A percentile compares a stretch with the other conserved stretches of the same genome.
phyloP scores from a whole-genome alignment of 2,888 invertebrate species.

The Choreutis nemorana region DNA sequence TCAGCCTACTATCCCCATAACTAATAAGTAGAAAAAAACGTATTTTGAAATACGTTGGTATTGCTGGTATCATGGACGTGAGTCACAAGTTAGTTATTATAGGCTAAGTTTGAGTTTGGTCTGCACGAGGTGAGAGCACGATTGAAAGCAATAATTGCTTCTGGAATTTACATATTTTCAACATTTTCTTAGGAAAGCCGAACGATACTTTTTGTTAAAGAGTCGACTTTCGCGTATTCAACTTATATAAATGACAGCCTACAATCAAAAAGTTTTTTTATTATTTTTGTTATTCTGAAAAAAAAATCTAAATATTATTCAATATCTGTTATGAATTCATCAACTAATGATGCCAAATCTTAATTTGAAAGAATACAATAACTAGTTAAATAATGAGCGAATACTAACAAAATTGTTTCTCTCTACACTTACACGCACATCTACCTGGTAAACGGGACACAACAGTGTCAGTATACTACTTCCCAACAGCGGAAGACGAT shows the following conservation, averaged over 20 bases:
- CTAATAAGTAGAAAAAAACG: too few species aligned
- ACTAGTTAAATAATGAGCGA: conserved; percentile 54
- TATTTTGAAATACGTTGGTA: too few species aligned
- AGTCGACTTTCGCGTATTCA: conserved; percentile 18
- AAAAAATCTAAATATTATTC: conserved; percentile 9
- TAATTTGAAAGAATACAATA: conserved; percentile 2
- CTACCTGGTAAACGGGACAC: conserved; percentile 68
- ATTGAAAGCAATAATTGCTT: too few species aligned
- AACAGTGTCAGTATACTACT: conserved; percentile 97
- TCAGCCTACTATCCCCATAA: too few species aligned
- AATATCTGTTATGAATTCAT: conserved; percentile 10
- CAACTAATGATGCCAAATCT: conserved; percentile 7
- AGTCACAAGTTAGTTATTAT: too few species aligned
- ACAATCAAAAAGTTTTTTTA: too few species aligned
- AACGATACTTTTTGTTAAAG: conserved; percentile 9
- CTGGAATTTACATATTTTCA: too few species aligned
- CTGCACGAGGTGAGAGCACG: conserved; percentile 36
- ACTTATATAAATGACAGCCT: conserved; percentile 54
- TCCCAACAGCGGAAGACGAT: conserved; percentile 89
- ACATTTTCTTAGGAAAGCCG: conserved; percentile 4
- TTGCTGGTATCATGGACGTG: too few species aligned
- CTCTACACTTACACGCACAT: conserved; percentile 55
- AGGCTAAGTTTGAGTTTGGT: conserved; percentile 31
- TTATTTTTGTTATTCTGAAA: too few species aligned
- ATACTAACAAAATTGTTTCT: conserved; percentile 62